Conservation (phyloP, 92 coral and sea anemone species). For the Plumapathes pennacea region DNA sequence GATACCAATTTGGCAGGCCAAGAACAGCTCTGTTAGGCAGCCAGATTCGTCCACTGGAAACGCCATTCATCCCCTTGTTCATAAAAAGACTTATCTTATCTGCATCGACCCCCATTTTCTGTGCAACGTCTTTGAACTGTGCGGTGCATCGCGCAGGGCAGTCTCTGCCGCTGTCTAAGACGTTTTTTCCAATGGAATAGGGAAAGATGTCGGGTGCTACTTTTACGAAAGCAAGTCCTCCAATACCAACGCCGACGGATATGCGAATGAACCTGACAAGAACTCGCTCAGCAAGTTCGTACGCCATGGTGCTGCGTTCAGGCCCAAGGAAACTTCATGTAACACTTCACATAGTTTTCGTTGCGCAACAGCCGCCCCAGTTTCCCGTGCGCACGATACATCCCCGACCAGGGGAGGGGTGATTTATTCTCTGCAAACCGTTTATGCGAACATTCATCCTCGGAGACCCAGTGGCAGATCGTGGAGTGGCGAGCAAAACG, state of each 20-base stretch:
- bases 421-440: too few species aligned
- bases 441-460: too few species aligned
- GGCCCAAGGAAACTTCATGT: too few species aligned
- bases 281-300: conserved; percentile 64
- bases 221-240: conserved; percentile 70
- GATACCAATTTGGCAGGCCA: conserved; percentile 78
- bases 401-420: too few species aligned
- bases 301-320: conserved; percentile 26
- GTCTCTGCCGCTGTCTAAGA: conserved; percentile 17
- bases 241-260: conserved; percentile 81
- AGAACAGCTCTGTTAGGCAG: conserved; percentile 73
- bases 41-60: conserved; percentile 64
- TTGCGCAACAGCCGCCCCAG: too few species aligned
- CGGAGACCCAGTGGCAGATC: too few species aligned
- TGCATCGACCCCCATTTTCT: conserved; percentile 46
- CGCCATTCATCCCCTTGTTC: conserved; percentile 70
- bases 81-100: conserved; percentile 63
- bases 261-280: conserved; percentile 61
- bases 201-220: conserved; percentile 68
- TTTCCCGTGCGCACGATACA: too few species aligned
- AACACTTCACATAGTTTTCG: too few species aligned
- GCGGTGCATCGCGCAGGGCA: conserved; percentile 52
- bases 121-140: conserved; percentile 65
- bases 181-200: conserved; percentile 29
- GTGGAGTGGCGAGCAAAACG: too few species aligned